Evolutionary conservation across 2,888 invertebrate genomes (phyloP), one percentile per base, ranked within the genome.

Genomic region (Ophion ventricosus): DNA sequence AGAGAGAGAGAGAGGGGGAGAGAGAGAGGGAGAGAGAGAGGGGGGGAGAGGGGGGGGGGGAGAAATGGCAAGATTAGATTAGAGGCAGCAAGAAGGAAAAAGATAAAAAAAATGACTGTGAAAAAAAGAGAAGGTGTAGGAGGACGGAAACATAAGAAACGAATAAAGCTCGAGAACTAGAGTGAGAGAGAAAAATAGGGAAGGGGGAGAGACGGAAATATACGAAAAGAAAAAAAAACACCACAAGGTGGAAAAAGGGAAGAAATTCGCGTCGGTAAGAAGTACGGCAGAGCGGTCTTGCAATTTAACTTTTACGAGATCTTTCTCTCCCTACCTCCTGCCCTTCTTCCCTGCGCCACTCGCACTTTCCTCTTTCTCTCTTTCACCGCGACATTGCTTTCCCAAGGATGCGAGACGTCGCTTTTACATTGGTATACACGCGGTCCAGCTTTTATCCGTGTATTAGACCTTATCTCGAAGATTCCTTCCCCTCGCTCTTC

Each of bases 261-360:
- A 66, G 73, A 72, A 64, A 66, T 2, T 26, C 73, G 57, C 66
- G 40, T 49, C 40, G 73, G 66, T 66, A 73, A 80, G 43, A 73
- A 66, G 35, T 64, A 40, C 54, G 56, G 82, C 35, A 69, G 64
- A 80, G 74, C 82, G 83, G 77, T 76, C 81, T 84, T 77, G 82
- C 82, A 86, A 85, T 84, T 74, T 83, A 83, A 83, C 80, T 82
- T 84, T 83, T 77, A 78, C 78, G 83, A 79, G 79, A 70, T 66
- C 79, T 72, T 49, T 78, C 80, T 49, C 73, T 74, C 67, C 81
- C 59, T 75, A 70, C 66, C 66, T 75, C 57, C 64, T 70, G 29
- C 72, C 25, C 66, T 61, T 79, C 69, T 69, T 49, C 69, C 29
- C 54, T 43, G 14, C 43, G 14, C 14, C 43, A 7, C 67, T 40